phyloP scores from a whole-genome alignment of 37 sponge, comb jelly and placozoan genomes.

The Haliclona indistincta region DNA sequence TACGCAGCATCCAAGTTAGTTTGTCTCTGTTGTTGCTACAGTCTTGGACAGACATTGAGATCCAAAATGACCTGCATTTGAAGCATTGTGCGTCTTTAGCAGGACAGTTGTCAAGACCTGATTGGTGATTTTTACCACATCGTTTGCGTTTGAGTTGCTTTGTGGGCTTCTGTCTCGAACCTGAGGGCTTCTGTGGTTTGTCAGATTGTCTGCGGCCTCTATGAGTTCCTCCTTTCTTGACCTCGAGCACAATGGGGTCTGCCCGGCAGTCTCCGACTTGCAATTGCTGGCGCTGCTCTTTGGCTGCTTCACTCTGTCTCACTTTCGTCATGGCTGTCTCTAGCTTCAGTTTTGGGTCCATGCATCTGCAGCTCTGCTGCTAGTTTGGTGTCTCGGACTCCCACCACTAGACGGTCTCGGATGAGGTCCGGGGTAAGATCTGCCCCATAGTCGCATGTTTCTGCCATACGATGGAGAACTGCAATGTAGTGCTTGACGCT shows the following conservation, averaged over 20 bases:
- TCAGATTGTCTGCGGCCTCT: background rate
- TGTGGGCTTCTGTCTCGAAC: background rate
- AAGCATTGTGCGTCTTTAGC: slow-evolving; percentile 8
- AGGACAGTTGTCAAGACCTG: slow-evolving; percentile 14
- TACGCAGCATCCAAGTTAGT: slow-evolving; percentile 16
- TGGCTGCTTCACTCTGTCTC: background rate
- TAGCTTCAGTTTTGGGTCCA: background rate
- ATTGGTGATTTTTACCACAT: slow-evolving; percentile 18
- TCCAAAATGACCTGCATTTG: slow-evolving; percentile 29
- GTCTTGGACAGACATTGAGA: slow-evolving; percentile 19
- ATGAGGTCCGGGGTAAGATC: no score
- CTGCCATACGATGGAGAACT: no score
- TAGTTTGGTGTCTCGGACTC: no score
- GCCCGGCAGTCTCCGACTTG: background rate
- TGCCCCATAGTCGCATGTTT: no score
- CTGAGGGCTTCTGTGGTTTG: background rate
- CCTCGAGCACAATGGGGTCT: background rate
- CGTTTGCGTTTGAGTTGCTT: background rate
- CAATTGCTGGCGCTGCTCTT: background rate
- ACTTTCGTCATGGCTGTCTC: background rate
- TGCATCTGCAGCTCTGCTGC: no score
- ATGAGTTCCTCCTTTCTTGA: no score
- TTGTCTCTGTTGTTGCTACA: background rate
- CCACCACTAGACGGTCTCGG: no score
- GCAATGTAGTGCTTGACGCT: no score